These are phyloP conservation scores for Squalus acanthias DNA, from an alignment of 2,797 vertebrate species.

Conservation along the genomic window DNA sequence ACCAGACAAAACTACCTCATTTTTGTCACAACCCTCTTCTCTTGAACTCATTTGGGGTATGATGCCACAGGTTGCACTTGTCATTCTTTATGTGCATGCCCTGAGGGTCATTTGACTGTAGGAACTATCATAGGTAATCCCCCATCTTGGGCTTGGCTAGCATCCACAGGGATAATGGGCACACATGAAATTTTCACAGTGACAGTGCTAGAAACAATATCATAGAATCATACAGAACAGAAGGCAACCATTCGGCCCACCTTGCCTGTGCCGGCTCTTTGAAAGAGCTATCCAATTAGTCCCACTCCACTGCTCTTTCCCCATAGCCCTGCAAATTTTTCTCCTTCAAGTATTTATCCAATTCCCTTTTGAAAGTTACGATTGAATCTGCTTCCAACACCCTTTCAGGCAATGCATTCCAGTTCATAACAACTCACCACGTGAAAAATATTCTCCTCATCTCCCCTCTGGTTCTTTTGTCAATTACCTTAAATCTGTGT, in stretches of 20 bases:
- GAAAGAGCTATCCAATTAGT: neutral
- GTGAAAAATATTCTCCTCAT: no score
- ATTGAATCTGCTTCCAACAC: neutral
- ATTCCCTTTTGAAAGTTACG: neutral
- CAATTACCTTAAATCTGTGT: no score
- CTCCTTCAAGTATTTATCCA: neutral
- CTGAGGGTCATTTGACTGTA: neutral
- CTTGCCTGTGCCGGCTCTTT: neutral
- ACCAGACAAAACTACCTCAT: neutral
- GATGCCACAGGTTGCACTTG: neutral
- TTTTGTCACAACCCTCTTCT: neutral
- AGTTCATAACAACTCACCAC: neutral
- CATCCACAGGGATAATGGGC: no score
- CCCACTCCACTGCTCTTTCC: neutral
- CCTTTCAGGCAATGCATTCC: neutral
- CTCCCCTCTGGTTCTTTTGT: no score
- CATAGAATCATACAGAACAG: neutral
- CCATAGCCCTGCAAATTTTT: neutral
- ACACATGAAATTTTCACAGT: neutral
- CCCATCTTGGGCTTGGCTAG: neutral
- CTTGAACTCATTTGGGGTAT: neutral
- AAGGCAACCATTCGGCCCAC: neutral
- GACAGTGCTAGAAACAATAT: neutral
- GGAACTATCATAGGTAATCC: neutral
- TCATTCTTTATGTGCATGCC: neutral